Evolutionary conservation across 2,797 vertebrate species (phyloP).

Genomic region (Botia almorhae): DNA sequence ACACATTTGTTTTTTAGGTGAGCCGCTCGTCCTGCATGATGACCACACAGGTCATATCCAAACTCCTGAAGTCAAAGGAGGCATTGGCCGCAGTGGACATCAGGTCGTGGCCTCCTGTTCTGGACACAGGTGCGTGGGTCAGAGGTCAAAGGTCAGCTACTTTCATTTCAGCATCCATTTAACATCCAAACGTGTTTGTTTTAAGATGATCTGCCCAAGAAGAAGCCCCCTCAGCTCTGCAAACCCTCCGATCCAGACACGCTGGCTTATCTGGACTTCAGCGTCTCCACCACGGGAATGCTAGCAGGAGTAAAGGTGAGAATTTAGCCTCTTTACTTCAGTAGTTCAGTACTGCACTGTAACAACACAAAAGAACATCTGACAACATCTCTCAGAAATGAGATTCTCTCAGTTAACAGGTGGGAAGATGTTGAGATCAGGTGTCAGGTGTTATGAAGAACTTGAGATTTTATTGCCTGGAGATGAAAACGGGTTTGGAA

Average conservation of each 20-base stretch:
- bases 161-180: no score
- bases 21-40: constrained; percentile 96
- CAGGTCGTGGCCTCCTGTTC: constrained; percentile 96
- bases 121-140: constrained; percentile 88
- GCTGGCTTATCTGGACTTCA: constrained; percentile 98
- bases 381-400: not conserved
- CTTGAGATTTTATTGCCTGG: not conserved
- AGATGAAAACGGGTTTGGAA: constrained; percentile 25
- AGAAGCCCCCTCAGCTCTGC: constrained; percentile 93
- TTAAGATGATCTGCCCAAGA: constrained; percentile 98
- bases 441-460: constrained; percentile 13
- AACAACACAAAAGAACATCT: not conserved
- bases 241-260: constrained; percentile 97
- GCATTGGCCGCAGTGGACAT: constrained; percentile 93
- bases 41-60: constrained; percentile 95
- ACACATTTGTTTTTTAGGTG: constrained; percentile 78
- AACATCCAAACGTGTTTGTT: no score
- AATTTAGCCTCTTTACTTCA: no score
- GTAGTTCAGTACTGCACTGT: no score
- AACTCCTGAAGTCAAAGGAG: constrained; percentile 94
- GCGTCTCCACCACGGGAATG: constrained; percentile 99
- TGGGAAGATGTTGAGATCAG: no score
- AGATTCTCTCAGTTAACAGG: not conserved
- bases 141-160: not conserved
- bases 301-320: constrained; percentile 97